Evolutionary conservation across 1,140 invertebrate species (phyloP).

Genomic region (Probaryconus sp.): DNA sequence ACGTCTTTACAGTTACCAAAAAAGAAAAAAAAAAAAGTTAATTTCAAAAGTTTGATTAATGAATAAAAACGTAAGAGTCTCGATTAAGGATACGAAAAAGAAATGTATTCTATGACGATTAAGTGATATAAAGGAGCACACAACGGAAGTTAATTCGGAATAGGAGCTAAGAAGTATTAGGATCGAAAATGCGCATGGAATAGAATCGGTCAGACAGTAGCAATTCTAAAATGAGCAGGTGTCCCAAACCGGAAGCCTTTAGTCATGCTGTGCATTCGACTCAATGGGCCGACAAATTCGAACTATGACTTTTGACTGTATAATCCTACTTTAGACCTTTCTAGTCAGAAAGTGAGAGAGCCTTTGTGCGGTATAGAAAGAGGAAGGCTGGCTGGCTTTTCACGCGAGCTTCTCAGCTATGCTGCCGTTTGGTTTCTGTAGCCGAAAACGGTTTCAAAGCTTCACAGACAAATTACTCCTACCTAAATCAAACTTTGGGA

Average conservation of each 20-base stretch:
- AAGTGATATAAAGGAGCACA: constrained; percentile 33
- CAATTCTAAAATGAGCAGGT: constrained; percentile 70
- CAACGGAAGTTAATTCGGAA: constrained; percentile 40
- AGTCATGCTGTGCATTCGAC: constrained; percentile 64
- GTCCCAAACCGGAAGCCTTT: constrained; percentile 78
- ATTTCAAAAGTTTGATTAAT: too few relatives aligned
- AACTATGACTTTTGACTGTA: constrained; percentile 78
- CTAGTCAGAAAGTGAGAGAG: constrained; percentile 65
- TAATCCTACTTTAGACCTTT: constrained; percentile 73
- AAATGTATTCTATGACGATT: constrained; percentile 7
- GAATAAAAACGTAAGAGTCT: too few relatives aligned
- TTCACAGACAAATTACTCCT: constrained; percentile 42
- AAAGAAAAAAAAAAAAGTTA: too few relatives aligned
- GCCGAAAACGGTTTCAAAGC: constrained; percentile 15
- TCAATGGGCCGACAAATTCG: constrained; percentile 77
- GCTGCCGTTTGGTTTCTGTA: not conserved
- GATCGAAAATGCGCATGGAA: constrained; percentile 14
- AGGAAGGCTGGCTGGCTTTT: constrained; percentile 44
- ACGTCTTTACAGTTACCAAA: too few relatives aligned
- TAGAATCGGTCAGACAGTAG: constrained; percentile 49
- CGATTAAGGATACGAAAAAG: too few relatives aligned
- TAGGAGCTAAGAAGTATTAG: constrained; percentile 40
- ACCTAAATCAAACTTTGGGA: constrained; percentile 49
- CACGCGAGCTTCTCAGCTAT: constrained; percentile 32
- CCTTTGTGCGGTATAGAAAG: constrained; percentile 39